A percentile compares a stretch with the other conserved stretches of the same genome.
These are phyloP conservation scores for Corbicula japonica DNA, from an alignment of 2,888 invertebrate species.

Conservation along the genomic window DNA sequence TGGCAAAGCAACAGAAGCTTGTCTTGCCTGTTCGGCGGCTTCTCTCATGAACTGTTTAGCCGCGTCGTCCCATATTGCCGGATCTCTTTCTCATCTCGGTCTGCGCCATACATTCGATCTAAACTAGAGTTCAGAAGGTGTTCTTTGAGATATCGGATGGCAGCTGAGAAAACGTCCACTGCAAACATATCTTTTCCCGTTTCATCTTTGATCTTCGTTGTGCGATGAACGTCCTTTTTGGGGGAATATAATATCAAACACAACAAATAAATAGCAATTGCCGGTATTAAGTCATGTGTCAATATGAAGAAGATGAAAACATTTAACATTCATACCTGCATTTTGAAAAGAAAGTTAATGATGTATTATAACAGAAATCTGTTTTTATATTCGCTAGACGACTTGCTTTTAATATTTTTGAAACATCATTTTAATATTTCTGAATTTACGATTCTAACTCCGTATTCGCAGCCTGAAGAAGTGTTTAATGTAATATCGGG, in stretches of 20 bases:
- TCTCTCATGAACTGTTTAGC: constrained; percentile 55
- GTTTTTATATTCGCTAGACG: neutral
- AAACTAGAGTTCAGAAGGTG: constrained; percentile 17
- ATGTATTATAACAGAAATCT: neutral
- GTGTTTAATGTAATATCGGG: neutral
- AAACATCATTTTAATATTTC: neutral
- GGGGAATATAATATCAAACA: neutral
- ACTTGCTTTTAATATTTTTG: neutral
- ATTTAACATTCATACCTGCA: neutral
- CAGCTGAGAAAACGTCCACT: constrained; percentile 43
- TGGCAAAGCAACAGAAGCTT: too few relatives aligned
- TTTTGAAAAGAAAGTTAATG: neutral
- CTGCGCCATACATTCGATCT: neutral
- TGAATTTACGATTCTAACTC: neutral
- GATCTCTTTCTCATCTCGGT: constrained; percentile 22
- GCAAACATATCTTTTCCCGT: constrained; percentile 44
- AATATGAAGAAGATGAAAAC: neutral
- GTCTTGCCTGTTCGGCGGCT: constrained; percentile 34
- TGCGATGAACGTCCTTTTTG: constrained; percentile 34
- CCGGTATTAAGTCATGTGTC: neutral
- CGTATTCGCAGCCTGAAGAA: neutral
- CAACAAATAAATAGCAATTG: neutral
- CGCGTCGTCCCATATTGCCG: constrained; percentile 54
- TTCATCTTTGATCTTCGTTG: constrained; percentile 27
- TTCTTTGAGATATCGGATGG: constrained; percentile 43